Evolutionary conservation across 2,888 invertebrate genomes (phyloP).

Genomic region (Enchytraeus crypticus): DNA sequence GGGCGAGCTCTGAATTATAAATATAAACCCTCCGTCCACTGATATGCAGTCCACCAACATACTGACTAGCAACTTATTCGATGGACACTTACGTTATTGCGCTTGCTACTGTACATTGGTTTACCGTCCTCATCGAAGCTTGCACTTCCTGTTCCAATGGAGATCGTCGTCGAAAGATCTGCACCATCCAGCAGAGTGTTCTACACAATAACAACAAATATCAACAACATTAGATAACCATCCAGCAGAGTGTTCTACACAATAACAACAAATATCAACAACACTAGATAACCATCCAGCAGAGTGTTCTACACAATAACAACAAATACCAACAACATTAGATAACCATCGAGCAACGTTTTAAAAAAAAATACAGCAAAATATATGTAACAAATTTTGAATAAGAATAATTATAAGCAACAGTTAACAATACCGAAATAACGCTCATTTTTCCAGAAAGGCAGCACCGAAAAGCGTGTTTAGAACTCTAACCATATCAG

Average conservation of each 20-base stretch:
- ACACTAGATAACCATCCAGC: constrained; percentile 51
- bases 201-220: constrained; percentile 31
- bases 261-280: not conserved
- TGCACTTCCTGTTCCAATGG: constrained; percentile 37
- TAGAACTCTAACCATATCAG: no score
- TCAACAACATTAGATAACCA: not conserved
- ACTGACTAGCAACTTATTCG: no score
- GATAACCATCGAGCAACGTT: constrained; percentile 62
- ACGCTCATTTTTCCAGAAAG: no score
- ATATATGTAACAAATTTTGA: not conserved
- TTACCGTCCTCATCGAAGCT: constrained; percentile 40
- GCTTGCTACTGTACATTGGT: constrained; percentile 57
- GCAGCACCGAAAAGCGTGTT: no score
- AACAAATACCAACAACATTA: not conserved
- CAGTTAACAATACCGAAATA: no score
- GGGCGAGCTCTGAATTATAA: no score
- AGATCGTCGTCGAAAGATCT: constrained; percentile 93
- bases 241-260: constrained; percentile 72
- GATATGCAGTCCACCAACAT: no score
- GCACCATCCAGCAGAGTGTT: constrained; percentile 90
- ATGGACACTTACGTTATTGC: no score
- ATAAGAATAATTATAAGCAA: no score
- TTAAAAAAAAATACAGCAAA: constrained; percentile 54
- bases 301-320: constrained; percentile 64
- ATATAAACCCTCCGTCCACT: no score